Evolutionary conservation across 2,797 vertebrate species (phyloP).

Genomic region (Nannoperca obscura): DNA sequence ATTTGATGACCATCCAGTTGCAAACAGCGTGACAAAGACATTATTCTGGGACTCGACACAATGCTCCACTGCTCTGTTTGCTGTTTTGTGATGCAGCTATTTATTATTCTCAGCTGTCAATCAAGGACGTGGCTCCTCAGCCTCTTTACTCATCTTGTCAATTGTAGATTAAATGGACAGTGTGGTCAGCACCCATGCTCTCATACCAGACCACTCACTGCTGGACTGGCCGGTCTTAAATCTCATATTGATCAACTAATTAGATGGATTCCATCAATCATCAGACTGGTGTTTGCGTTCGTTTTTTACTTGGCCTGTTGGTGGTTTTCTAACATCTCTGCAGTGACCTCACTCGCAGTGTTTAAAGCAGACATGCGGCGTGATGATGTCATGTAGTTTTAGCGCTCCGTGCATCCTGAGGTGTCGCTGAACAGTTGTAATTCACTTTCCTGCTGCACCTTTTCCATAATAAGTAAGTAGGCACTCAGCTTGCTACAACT

Average conservation of each 20-base stretch:
- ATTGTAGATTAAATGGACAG: conserved; percentile 65
- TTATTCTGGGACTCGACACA: conserved; percentile 11
- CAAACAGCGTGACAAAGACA: conserved; percentile 4
- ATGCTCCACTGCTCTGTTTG: conserved; percentile 16
- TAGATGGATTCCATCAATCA: conserved; percentile 65
- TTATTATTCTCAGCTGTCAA: conserved; percentile 55
- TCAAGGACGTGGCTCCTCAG: conserved; percentile 43
- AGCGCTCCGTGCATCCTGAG: conserved; percentile 6
- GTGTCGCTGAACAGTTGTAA: conserved; percentile 65
- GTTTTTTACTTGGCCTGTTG: conserved; percentile 9
- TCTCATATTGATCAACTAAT: conserved; percentile 69
- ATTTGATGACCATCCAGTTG: background rate
- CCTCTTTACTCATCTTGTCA: conserved; percentile 55
- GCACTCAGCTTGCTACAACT: conserved; percentile 66
- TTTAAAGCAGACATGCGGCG: conserved; percentile 16
- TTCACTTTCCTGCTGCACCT: conserved; percentile 69
- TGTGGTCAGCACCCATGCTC: conserved; percentile 60
- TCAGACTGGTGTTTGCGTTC: conserved; percentile 32
- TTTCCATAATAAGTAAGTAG: conserved; percentile 73
- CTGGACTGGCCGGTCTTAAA: conserved; percentile 41
- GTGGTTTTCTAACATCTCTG: conserved; percentile 26
- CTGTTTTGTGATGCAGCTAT: conserved; percentile 51
- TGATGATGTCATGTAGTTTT: conserved; percentile 66
- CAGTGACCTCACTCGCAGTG: conserved; percentile 28
- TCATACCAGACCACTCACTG: conserved; percentile 38